Evolutionary conservation across 2,113 vertebrate species (phyloP), one percentile per base, ranked within the genome.

Genomic region (Melierax canorus): DNA sequence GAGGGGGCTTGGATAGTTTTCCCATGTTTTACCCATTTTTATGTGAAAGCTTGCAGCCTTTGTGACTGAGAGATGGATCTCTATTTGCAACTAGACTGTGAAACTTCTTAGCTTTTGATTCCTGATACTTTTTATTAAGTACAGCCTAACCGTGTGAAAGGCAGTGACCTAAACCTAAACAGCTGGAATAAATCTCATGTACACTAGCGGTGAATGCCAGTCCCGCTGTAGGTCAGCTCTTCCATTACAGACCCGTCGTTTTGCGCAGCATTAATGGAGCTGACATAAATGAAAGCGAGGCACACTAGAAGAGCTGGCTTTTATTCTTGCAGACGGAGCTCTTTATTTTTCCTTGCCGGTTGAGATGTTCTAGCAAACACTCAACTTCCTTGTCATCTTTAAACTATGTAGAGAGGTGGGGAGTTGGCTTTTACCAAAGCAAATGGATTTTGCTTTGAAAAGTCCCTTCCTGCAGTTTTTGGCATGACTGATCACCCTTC

Each of bases 401-500:
- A 59, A 95, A 84, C 73, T 77, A 48, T 78, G 88, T 88, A 18
- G 93, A 79, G 91, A 90, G 86, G 77, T 75, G 48, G 66, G 58
- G 91, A 95, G 62, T 36, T 91, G 67, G 56, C 64, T 92, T 95
- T 92, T n/a, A 81, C 51, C 18, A n/a, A 71, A 78, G 60, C 69
- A 60, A 91, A 84, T 34, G 84, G 73, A 41, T 43, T 91, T 92
- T 92, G 91, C 89, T 88, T 80, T 76, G 73, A 75, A 63, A 90
- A 96, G 69, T 51, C 63, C 59, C 46, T 93, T 93, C 53, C 80
- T 93, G 82, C 76, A 75, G 75, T 63, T 92, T 75, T 83, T 93
- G 92, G 71, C 73, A 5, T 38, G 85, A 15, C 59, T 59, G 32
- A 58, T 41, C 68, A 3, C 34, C 38, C 82, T 71, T 64, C 72